Percentiles rank a stretch among this genome's conserved stretches.
These are phyloP conservation scores for Tarsius wallacei DNA, from an alignment of 2,797 vertebrate species.

Conservation along the genomic window DNA sequence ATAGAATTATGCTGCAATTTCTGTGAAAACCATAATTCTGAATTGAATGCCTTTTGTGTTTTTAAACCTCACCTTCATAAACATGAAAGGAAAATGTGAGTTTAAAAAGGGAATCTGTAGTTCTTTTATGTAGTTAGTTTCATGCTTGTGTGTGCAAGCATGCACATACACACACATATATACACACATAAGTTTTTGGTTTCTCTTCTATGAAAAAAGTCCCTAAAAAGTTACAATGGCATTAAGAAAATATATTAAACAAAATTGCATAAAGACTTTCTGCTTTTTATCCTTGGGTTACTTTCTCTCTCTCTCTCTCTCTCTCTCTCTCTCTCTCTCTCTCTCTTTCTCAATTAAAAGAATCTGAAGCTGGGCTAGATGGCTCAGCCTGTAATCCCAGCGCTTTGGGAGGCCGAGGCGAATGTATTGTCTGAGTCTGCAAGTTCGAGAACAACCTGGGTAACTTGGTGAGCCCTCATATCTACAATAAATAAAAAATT, in stretches of 20 bases:
- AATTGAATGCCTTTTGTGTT: conserved; percentile 72
- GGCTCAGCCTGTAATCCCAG: too few relatives aligned
- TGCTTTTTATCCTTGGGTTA: background rate
- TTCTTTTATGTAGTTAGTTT: conserved; percentile 14
- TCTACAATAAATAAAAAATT: too few relatives aligned
- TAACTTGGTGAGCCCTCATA: too few relatives aligned
- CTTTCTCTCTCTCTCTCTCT: background rate
- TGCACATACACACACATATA: background rate
- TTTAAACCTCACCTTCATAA: conserved; percentile 72
- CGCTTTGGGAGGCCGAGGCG: too few relatives aligned
- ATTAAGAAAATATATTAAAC: background rate
- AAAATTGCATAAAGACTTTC: background rate
- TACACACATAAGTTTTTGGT: background rate
- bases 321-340: background rate
- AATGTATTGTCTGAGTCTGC: too few relatives aligned
- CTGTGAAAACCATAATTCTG: conserved; percentile 72
- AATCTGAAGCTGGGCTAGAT: too few relatives aligned
- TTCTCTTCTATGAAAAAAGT: background rate
- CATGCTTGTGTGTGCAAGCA: background rate
- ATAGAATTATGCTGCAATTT: conserved; percentile 76
- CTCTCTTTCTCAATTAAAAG: too few relatives aligned
- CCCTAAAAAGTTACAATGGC: background rate
- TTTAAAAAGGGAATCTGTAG: conserved; percentile 44
- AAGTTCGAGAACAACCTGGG: too few relatives aligned
- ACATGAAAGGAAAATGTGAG: conserved; percentile 57